Conservation (phyloP, 1,140 invertebrate species). For the Trichomalopsis sarcophagae region DNA sequence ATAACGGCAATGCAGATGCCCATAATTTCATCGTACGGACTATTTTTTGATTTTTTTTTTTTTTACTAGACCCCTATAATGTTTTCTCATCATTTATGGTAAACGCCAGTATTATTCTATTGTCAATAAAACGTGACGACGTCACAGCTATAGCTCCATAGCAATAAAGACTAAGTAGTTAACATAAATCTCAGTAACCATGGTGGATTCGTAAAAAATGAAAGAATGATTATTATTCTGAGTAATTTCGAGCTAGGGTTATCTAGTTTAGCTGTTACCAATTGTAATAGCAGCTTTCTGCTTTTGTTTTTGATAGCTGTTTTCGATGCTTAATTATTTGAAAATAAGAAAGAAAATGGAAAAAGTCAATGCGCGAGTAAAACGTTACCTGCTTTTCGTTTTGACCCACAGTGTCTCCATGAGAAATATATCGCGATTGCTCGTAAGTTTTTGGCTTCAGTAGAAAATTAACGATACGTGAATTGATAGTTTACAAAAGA, state of each 20-base stretch:
- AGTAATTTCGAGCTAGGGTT: slow-evolving; percentile 26
- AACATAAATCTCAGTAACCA: slow-evolving; percentile 60
- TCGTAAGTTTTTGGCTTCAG: background rate
- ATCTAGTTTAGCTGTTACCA: slow-evolving; percentile 24
- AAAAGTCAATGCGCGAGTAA: background rate
- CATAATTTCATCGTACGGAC: slow-evolving; percentile 10
- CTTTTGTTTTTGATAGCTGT: background rate
- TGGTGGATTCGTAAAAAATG: slow-evolving; percentile 64
- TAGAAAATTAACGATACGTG: background rate
- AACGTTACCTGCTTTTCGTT: background rate
- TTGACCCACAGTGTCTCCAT: background rate
- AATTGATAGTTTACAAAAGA: background rate
- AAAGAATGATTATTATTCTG: slow-evolving; percentile 23
- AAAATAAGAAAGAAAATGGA: background rate
- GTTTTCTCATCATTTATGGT: slow-evolving; percentile 30
- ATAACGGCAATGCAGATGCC: slow-evolving; percentile 43
- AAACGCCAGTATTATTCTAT: slow-evolving; percentile 66
- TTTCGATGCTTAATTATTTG: background rate
- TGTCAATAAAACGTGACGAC: slow-evolving; percentile 59
- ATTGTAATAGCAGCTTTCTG: background rate
- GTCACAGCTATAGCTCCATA: slow-evolving; percentile 59
- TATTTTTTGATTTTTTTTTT: slow-evolving; percentile 18
- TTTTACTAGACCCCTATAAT: background rate
- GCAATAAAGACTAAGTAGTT: slow-evolving; percentile 58
- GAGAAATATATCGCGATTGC: background rate